Conservation (phyloP, 92 coral and sea anemone species). For the Siderastrea radians region DNA sequence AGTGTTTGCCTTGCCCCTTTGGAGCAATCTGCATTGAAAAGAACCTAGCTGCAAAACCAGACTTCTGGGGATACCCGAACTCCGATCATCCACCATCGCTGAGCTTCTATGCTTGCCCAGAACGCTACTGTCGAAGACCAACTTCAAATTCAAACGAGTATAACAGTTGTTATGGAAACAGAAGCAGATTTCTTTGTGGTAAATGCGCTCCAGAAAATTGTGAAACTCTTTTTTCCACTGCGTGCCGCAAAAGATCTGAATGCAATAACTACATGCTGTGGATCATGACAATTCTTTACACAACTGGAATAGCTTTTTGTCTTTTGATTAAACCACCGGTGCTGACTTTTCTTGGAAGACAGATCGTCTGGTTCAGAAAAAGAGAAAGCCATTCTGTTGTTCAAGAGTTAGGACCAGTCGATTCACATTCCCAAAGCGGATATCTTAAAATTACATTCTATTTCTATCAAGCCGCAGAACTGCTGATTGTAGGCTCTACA, state of each 20-base stretch:
- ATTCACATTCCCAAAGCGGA: slow-evolving; percentile 26
- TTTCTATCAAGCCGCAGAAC: slow-evolving; percentile 83
- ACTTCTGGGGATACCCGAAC: slow-evolving; percentile 74
- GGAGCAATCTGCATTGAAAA: slow-evolving; percentile 44
- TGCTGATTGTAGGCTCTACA: slow-evolving; percentile 66
- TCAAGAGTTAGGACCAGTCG: background rate
- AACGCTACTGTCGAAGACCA: slow-evolving; percentile 63
- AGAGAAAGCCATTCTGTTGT: background rate
- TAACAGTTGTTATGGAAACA: slow-evolving; percentile 69
- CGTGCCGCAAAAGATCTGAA: slow-evolving; percentile 43
- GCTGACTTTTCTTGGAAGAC: background rate
- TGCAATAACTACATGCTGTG: slow-evolving; percentile 68
- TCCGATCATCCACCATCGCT: slow-evolving; percentile 11
- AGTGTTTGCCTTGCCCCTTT: slow-evolving; percentile 12
- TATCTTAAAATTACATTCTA: slow-evolving; percentile 83
- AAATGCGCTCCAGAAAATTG: slow-evolving; percentile 58
- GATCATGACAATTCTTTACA: slow-evolving; percentile 45
- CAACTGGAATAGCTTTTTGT: slow-evolving; percentile 37
- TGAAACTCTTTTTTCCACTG: slow-evolving; percentile 68
- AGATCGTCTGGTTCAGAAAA: slow-evolving; percentile 25
- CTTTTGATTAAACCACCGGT: slow-evolving; percentile 38
- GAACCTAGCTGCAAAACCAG: slow-evolving; percentile 72
- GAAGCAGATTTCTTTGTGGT: slow-evolving; percentile 77
- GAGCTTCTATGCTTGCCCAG: slow-evolving; percentile 70
- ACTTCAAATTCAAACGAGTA: background rate